A percentile compares a stretch with the other conserved stretches of the same genome.
Evolutionary conservation across 2,113 vertebrate genomes (phyloP).

Genomic region (Chloroceryle aenea): DNA sequence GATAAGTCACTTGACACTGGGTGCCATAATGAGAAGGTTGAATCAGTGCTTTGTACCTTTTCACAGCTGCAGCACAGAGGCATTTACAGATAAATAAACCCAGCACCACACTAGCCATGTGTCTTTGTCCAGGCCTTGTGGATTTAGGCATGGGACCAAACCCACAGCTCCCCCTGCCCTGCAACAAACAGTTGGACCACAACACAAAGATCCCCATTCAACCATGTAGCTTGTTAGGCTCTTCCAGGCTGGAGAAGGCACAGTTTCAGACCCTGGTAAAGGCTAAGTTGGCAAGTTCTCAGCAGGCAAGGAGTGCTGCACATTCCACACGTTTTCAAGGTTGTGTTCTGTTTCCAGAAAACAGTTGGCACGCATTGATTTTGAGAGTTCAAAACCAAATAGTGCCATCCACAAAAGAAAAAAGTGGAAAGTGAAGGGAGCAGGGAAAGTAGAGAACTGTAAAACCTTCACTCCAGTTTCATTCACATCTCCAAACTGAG

Average conservation of each 20-base stretch:
- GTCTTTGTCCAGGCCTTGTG: conserved; percentile 59
- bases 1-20: not conserved
- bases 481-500: not conserved
- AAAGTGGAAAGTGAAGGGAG: not conserved
- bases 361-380: not conserved
- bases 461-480: not conserved
- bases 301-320: not conserved
- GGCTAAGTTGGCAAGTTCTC: not conserved
- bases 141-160: conserved; percentile 71
- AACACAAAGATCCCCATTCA: conserved; percentile 63
- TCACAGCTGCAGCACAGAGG: not conserved
- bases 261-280: not conserved
- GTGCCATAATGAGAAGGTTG: not conserved
- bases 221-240: not conserved
- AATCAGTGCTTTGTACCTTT: conserved; percentile 29
- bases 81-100: conserved; percentile 32
- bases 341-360: not conserved
- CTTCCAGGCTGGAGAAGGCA: not conserved
- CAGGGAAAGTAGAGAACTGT: not conserved
- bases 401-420: not conserved
- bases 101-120: not conserved
- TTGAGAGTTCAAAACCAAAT: not conserved
- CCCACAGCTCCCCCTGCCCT: conserved; percentile 35
- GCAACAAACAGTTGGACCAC: conserved; percentile 20
- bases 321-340: not conserved